Evolutionary conservation across 2,888 invertebrate species (phyloP), one percentile per base, ranked within the genome.

Genomic region (Reticulitermes lucifugus): DNA sequence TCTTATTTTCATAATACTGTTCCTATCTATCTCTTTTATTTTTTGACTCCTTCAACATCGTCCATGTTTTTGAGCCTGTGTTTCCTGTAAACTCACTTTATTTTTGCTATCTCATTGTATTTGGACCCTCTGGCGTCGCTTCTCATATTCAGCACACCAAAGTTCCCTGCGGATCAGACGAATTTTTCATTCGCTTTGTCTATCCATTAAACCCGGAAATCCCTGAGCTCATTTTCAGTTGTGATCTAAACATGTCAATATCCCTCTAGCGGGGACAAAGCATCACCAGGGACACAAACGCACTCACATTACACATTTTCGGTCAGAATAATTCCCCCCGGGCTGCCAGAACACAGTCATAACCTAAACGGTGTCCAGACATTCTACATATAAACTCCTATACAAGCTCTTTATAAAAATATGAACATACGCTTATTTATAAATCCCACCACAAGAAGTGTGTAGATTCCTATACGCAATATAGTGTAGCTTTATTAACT

Each of bases 171-270:
- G 25, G 29, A 73, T 14, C 18, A 14, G 41, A 73, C 41, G 18
- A 73, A 10, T 73, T 73, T 41, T 41, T 2, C 73, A 35, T 65
- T 21, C 43, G 7, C 81, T 65, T 70, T 81, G 9, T 70, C 29
- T 81, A 46, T 12, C 60, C 43, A 70, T 81, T 81, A 81, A 81
- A 70, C 41, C n/a, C 22, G 43, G 70, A 81, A 81, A 81, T 81
- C 81, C 81, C 81, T 25, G 29, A 41, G 81, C 80, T 80, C 80
- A 80, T 60, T 80, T 80, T 80, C 80, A 80, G 80, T 35, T n/a
- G 14, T 46, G 81, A 60, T 70, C 43, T 81, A 81, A 81, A 81
- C 81, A 70, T 81, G 70, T 70, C 70, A 81, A 77, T 77, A 77
- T 77, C 2, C 46, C 77, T 77, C n/a, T 77, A 65, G 70, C 22